phyloP scores from a whole-genome alignment of 2,888 invertebrate species.

The Tetragonisca angustula region DNA sequence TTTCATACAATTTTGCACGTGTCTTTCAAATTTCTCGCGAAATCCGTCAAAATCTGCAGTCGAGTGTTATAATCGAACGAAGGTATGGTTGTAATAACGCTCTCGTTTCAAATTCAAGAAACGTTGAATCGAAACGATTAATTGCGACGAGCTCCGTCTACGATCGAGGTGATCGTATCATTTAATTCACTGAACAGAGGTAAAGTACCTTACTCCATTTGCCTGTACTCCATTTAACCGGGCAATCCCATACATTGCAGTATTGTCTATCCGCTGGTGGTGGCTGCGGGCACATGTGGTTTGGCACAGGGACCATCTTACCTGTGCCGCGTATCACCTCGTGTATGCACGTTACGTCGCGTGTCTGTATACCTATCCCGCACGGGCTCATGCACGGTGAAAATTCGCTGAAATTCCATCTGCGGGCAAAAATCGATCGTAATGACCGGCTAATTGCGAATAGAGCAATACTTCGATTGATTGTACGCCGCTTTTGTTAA shows the following conservation, averaged over 20 bases:
- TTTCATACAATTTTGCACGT: background rate
- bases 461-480: background rate
- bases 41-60: background rate
- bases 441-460: conserved; percentile 1
- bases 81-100: background rate
- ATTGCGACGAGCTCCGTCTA: background rate
- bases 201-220: conserved; percentile 91
- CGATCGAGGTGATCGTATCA: background rate
- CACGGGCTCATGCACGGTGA: conserved; percentile 96
- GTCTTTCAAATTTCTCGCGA: background rate
- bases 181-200: conserved; percentile 35
- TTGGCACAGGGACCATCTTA: conserved; percentile 96
- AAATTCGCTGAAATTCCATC: conserved; percentile 96
- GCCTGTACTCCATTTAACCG: conserved; percentile 94
- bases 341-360: conserved; percentile 95
- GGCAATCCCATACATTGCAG: conserved; percentile 97
- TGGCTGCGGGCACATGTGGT: conserved; percentile 96
- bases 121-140: background rate
- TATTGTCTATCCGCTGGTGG: conserved; percentile 94
- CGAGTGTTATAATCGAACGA: background rate
- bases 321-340: conserved; percentile 94
- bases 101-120: background rate
- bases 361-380: conserved; percentile 96
- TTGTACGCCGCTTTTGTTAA: background rate
- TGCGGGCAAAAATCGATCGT: conserved; percentile 71